Percentiles rank a stretch among this genome's conserved stretches.
These are phyloP conservation scores for Neopipo cinnamomea DNA, from an alignment of 2,113 vertebrate species.

Conservation along the genomic window DNA sequence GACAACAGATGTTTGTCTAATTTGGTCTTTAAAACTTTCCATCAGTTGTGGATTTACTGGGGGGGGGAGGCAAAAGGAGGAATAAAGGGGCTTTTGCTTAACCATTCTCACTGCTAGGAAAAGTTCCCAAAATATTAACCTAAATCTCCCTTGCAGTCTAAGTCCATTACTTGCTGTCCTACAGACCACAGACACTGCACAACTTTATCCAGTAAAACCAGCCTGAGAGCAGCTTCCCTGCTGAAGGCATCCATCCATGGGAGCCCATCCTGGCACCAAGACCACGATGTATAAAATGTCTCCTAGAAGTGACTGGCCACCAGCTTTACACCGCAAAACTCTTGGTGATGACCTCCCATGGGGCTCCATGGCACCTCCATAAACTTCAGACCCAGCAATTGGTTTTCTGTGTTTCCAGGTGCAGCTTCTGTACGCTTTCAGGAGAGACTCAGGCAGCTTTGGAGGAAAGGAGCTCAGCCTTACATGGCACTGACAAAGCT, in stretches of 20 bases:
- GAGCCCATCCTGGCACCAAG: neutral
- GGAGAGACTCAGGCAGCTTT: neutral
- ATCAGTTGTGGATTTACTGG: neutral
- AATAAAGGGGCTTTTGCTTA: neutral
- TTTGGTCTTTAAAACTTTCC: neutral
- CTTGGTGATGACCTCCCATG: neutral
- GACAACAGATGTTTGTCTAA: neutral
- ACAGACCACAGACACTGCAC: neutral
- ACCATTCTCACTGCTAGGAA: neutral
- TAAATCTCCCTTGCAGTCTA: neutral
- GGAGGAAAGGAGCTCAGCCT: neutral
- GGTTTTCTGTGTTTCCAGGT: neutral
- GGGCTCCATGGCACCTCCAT: neutral
- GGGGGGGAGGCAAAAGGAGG: neutral
- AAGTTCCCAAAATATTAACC: neutral
- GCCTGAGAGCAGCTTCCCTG: neutral
- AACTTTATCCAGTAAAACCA: neutral
- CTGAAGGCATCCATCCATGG: neutral
- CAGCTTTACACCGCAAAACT: neutral
- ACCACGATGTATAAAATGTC: accelerated
- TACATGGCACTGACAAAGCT: neutral
- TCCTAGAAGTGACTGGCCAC: neutral
- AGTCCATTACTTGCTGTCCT: neutral
- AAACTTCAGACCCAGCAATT: neutral
- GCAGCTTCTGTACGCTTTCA: neutral